Conservation (phyloP, 2,888 invertebrate species). For the Eilema sororculum region DNA sequence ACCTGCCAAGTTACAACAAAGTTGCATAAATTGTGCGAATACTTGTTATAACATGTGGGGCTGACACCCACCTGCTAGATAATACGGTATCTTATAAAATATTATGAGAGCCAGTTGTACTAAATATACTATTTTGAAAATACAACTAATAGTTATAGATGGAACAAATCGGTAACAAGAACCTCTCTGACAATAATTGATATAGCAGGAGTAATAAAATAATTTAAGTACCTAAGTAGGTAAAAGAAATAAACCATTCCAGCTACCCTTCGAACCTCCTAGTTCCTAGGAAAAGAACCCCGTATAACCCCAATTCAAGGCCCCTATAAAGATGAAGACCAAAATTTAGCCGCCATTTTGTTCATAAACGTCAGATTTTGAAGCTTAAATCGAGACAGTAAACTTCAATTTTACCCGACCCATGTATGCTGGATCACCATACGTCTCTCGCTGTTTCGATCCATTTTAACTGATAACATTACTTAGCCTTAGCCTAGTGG, state of each 20-base stretch:
- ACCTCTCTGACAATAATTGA: no score
- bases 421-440: background rate
- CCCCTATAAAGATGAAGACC: background rate
- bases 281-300: no score
- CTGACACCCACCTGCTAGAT: conserved; percentile 49
- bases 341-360: no score
- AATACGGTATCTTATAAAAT: conserved; percentile 38
- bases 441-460: background rate
- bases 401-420: background rate
- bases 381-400: background rate
- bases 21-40: conserved; percentile 47
- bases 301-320: no score
- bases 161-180: no score
- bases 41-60: conserved; percentile 50
- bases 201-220: no score
- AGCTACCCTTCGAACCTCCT: no score
- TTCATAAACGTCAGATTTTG: background rate
- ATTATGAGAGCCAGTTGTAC: background rate
- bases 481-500: no score
- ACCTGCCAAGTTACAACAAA: conserved; percentile 32
- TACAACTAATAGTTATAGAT: background rate
- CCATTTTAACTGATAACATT: background rate
- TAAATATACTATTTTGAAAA: background rate
- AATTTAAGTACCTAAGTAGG: no score
- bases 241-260: no score